Base-by-base conservation (phyloP, 2,888 invertebrate species). In the Drosophila tripunctata region DNA sequence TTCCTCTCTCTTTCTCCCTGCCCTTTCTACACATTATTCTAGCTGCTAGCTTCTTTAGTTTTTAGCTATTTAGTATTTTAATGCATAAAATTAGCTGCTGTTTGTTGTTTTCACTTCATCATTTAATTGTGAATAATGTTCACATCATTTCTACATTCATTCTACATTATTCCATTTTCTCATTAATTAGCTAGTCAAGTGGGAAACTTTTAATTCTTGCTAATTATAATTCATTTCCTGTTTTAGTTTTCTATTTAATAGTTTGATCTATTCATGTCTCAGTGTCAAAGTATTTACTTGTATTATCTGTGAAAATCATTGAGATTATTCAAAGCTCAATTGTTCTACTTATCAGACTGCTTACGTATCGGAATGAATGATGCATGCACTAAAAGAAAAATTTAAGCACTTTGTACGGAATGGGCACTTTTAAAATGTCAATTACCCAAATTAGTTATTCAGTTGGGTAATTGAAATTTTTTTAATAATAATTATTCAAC, bases 21-120 rank as follows among this genome's bases (percentile, higher is more conserved):
- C 10, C 10, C 22, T 30, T 17, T 27, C 1, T 30, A 7, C 12
- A 6, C 8, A 17, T 21, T 27, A 38, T 38, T 38, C 31, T 22
- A 36, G 44, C 31, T 44, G 43, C 19, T 30, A 36, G 33, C 19
- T 14, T 35, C 22, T 7, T 3, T 12, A 35, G 27, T 52, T 47
- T 47, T 24, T 22, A 8, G 12, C 31, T 55, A 48, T 48, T 48
- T 52, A 8, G 54, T 64, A 62, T 17, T 22, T 22, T 22, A 33
- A 48, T 38, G 15, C 17, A 12, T 45, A 17, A 22, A 43, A 43
- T 10, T 21, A n/a, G 22, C n/a, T 8, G 15, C 17, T 50, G 4
- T 14, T 47, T 14, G 31, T 48, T 27, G 35, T 15, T 31, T n/a
- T 12, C 31, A 24, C 15, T 24, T 22, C 7, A 33, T 12, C 10